These are phyloP conservation scores for Mechanitis mazaeus DNA, from an alignment of 2,888 invertebrate species.

Conservation along the genomic window DNA sequence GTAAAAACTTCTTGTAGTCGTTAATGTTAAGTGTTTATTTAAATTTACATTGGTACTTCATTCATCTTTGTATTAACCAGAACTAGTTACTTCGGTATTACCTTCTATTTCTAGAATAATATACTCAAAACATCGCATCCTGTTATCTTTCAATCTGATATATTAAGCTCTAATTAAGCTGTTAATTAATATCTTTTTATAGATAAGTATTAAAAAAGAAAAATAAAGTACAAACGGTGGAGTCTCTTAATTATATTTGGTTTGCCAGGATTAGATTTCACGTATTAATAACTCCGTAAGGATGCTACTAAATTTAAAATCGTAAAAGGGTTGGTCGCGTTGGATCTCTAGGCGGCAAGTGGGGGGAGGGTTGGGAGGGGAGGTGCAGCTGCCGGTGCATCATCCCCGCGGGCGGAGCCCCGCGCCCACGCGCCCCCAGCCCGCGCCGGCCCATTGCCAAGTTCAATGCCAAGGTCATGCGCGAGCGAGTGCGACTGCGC, in stretches of 20 bases:
- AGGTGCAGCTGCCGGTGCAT: conserved; percentile 72
- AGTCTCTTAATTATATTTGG: background rate
- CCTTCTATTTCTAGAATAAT: too few species aligned
- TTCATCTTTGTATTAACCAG: too few species aligned
- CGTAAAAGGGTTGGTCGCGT: conserved; percentile 30
- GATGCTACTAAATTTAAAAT: conserved; percentile 27
- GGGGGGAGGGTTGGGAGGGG: conserved; percentile 56
- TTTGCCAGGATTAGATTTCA: conserved; percentile 10
- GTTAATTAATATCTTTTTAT: too few species aligned
- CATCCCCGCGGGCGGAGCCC: conserved; percentile 40
- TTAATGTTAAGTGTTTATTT: too few species aligned
- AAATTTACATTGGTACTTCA: too few species aligned
- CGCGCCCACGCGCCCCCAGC: conserved; percentile 43
- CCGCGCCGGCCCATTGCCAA: conserved; percentile 79
- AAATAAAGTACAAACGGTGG: background rate
- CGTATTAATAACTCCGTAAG: conserved; percentile 20
- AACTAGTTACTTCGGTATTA: too few species aligned
- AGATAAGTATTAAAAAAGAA: background rate
- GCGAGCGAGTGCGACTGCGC: conserved; percentile 80
- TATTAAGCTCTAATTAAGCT: too few species aligned
- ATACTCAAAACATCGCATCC: too few species aligned
- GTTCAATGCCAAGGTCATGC: conserved; percentile 89
- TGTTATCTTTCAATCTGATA: too few species aligned
- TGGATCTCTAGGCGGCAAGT: conserved; percentile 37
- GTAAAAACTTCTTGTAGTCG: too few species aligned